Evolutionary conservation across 2,797 vertebrate genomes (phyloP), one percentile per base, ranked within the genome.

Genomic region (Nyctalus aviator): DNA sequence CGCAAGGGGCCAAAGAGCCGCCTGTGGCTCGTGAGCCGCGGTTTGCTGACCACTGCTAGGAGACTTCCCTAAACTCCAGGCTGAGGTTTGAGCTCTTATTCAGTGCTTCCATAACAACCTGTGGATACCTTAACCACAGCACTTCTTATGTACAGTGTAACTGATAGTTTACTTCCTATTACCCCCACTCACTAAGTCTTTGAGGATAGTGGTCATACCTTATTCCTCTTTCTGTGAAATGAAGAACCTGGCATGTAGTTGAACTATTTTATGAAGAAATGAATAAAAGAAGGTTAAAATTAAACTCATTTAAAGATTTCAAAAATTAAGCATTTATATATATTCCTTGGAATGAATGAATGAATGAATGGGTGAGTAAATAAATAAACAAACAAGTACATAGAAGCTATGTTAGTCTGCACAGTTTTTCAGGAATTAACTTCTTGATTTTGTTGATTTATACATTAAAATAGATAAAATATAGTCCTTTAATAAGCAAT

Each of bases 381-480:
- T 46, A 88, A 64, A 64, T 13, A 17, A 64, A 64, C 3, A 18
- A 92, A 46, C 32, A 77, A 75, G 78, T 25, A 81, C 57, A n/a
- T 59, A 82, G 25, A 84, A 75, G 6, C 15, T 76, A 18, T 86
- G 25, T 72, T 15, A 37, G 3, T 59, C 14, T 84, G 93, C 18
- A 88, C 5, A 55, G 21, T 73, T 88, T 96, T 94, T 88, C 55
- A 93, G 55, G 62, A 90, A 53, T 57, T 91, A 78, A 35, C 41
- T 73, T 86, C 20, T 25, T 88, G 12, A 1, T 50, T 91, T 90
- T 88, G 27, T 46, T 88, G 66, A 57, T 44, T 79, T 91, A 20
- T 62, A 55, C 5, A 88, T 32, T 5, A 79, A 64, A 35, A 76
- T 30, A 75, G 20, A 64, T 62, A 25, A 59, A 57, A 82, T 0